Percentiles rank a stretch among this genome's conserved stretches.
Evolutionary conservation across 2,797 vertebrate species (phyloP).

Genomic region (Sebastes steindachneri): DNA sequence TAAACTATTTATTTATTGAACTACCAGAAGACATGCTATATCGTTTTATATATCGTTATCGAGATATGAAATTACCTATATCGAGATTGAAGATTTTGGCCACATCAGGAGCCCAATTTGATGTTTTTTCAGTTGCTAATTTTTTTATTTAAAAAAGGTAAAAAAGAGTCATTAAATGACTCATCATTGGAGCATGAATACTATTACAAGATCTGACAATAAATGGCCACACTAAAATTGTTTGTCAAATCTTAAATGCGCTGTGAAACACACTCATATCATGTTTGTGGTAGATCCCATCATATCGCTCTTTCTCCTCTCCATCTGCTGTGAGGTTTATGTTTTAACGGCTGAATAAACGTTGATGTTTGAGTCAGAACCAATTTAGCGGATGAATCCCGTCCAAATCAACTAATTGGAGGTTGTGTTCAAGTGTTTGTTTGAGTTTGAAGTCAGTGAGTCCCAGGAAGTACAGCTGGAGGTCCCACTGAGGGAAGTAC

Average conservation of each 20-base stretch:
- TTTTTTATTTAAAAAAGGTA: no score
- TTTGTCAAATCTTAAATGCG: neutral
- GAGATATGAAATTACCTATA: no score
- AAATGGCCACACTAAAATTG: neutral
- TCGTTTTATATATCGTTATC: no score
- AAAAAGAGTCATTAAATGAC: no score
- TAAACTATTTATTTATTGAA: no score
- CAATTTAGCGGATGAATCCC: neutral
- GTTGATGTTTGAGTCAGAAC: conserved; percentile 21
- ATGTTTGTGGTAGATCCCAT: neutral
- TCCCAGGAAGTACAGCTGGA: neutral
- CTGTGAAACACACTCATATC: neutral
- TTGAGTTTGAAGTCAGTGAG: neutral
- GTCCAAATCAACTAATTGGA: conserved; percentile 41
- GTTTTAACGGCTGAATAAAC: conserved; percentile 5
- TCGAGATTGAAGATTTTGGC: no score
- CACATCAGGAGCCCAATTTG: no score
- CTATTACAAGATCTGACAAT: no score
- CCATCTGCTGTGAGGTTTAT: conserved; percentile 5
- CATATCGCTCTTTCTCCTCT: neutral
- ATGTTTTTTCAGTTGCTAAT: no score
- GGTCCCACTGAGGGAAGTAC: conserved; percentile 6
- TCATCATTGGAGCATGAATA: no score
- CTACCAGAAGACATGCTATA: no score
- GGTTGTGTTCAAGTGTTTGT: neutral